A percentile compares a stretch with the other conserved stretches of the same genome.
Evolutionary conservation across 2,113 vertebrate genomes (phyloP).

Genomic region (Pipa parva): DNA sequence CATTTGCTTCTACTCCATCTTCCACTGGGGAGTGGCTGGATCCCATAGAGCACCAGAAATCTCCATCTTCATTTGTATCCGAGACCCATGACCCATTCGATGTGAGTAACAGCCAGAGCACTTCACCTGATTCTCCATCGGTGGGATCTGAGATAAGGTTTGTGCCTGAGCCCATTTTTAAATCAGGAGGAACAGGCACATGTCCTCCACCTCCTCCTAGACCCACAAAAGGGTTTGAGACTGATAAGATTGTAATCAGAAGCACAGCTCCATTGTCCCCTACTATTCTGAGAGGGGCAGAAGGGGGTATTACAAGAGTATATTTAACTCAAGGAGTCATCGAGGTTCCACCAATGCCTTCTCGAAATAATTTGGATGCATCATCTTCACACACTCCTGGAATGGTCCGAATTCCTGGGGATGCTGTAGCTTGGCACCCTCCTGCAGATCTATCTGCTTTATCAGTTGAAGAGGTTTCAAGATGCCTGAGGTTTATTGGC

Average conservation of each 20-base stretch:
- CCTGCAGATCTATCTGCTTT: constrained; percentile 83
- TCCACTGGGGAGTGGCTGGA: constrained; percentile 64
- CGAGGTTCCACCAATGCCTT: constrained; percentile 54
- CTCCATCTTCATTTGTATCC: constrained; percentile 29
- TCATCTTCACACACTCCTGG: constrained; percentile 43
- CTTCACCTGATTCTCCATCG: constrained; percentile 62
- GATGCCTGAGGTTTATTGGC: constrained; percentile 90
- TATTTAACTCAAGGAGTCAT: constrained; percentile 57
- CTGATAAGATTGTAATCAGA: constrained; percentile 54
- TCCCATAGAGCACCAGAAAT: constrained; percentile 46
- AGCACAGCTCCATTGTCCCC: constrained; percentile 62
- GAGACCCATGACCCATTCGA: constrained; percentile 57
- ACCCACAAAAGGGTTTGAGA: constrained; percentile 60
- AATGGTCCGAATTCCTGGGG: constrained; percentile 47
- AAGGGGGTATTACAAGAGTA: constrained; percentile 58
- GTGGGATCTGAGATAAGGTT: constrained; percentile 50
- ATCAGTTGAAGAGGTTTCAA: constrained; percentile 91
- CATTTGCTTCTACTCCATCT: constrained; percentile 50
- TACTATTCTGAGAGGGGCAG: constrained; percentile 64
- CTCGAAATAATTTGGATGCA: constrained; percentile 41
- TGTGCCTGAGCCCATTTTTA: constrained; percentile 35
- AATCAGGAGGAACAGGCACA: constrained; percentile 41
- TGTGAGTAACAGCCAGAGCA: constrained; percentile 49
- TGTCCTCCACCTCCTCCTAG: constrained; percentile 51
- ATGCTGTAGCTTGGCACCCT: constrained; percentile 75